Base-by-base conservation (phyloP, 2,888 invertebrate genomes). In the Athripsodes cinereus region DNA sequence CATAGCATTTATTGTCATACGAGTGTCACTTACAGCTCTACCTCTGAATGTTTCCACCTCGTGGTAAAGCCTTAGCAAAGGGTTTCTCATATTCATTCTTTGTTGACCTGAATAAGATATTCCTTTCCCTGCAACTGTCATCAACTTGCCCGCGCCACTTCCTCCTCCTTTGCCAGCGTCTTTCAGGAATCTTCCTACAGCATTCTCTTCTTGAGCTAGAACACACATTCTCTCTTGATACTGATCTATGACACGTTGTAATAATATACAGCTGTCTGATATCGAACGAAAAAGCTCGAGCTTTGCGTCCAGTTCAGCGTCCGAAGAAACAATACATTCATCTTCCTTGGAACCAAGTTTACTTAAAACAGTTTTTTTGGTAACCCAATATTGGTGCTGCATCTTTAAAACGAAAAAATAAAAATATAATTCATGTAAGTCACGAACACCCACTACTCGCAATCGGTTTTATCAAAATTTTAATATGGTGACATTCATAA, bases 371-470 rank as follows among this genome's bases (percentile, higher is more conserved):
- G 92, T 88, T 75, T 97, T 97, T 72, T 97, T 98, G 6, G 98
- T 97, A 57, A 97, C 90, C 97, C 97, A 99, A 75, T 93, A 98
- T 66, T 96, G 95, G 74, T 96, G 93, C 73, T 95, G 93, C 86
- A 96, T 88, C 70, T 84, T 53, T 16, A 26, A 48, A 40, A 40
- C 16, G 13, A 8, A 8, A 40, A 8, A 8, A 40, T 16, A 3
- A 5, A 13, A 40, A 5, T 3, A 40, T 16, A 26, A 26, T 3
- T 6, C 26, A 26, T 6, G 26, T 10, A 26, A 3, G 10, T 6
- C 26, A 26, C 10, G 10, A 6, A 26, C 26, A 26, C 26, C 26
- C 26, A 26, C 26, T 26, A 10, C 3, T 26, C 10, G 10, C 10
- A 26, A 26, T 10, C 26, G 10, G 26, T 10, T 26, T 26, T 10